Conservation (phyloP, 2,888 invertebrate genomes). For the Horisme vitalbata region DNA sequence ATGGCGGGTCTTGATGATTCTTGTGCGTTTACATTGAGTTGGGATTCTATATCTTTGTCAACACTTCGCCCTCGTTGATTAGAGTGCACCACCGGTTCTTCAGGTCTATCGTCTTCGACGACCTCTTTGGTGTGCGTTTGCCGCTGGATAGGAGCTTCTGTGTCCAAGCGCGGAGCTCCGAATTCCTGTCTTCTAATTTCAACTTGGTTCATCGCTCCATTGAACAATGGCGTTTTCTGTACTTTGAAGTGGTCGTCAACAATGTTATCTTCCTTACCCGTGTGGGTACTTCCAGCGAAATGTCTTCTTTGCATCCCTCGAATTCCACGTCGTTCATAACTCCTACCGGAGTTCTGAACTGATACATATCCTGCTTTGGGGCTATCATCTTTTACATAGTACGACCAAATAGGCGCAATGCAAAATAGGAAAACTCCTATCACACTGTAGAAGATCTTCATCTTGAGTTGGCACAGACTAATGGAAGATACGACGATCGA, state of each 20-base stretch:
- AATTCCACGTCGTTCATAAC: slow-evolving; percentile 36
- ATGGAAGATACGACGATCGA: slow-evolving; percentile 24
- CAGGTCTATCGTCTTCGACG: neutral
- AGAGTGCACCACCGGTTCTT: neutral
- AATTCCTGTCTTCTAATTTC: slow-evolving; percentile 17
- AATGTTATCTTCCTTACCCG: slow-evolving; percentile 42
- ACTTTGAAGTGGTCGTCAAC: slow-evolving; percentile 54
- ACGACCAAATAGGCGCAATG: slow-evolving; percentile 41
- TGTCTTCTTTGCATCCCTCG: slow-evolving; percentile 43
- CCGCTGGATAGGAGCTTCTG: neutral
- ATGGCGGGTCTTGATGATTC: neutral
- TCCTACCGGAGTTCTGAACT: slow-evolving; percentile 33
- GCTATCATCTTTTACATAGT: slow-evolving; percentile 50
- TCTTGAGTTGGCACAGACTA: slow-evolving; percentile 41
- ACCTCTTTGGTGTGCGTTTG: slow-evolving; percentile 3
- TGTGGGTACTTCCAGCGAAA: slow-evolving; percentile 39
- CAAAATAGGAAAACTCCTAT: slow-evolving; percentile 26
- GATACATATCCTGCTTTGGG: slow-evolving; percentile 46
- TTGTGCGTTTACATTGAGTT: slow-evolving; percentile 2
- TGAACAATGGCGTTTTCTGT: slow-evolving; percentile 36
- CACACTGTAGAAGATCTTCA: slow-evolving; percentile 40
- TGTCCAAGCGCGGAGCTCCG: neutral
- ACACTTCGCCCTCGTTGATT: slow-evolving; percentile 2
- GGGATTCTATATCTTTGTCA: neutral
- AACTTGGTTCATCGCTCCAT: neutral